phyloP scores from a whole-genome alignment of 1,140 invertebrate genomes.

The Paraescarpia echinospica region DNA sequence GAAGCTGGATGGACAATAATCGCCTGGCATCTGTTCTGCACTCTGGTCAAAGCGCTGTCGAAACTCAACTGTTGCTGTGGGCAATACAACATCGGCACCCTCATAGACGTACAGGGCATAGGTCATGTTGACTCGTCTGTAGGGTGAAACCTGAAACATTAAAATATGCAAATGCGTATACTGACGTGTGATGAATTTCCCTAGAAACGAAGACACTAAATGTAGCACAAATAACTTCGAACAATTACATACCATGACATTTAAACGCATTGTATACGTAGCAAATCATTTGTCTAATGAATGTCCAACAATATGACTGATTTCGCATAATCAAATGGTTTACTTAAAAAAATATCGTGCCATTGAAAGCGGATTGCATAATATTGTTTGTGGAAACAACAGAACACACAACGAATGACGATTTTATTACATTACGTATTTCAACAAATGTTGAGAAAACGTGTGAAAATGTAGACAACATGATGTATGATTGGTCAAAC shows the following conservation, averaged over 20 bases:
- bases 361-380: too few species aligned
- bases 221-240: not conserved
- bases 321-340: not conserved
- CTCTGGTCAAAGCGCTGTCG: slow-evolving; percentile 29
- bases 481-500: not conserved
- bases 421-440: too few species aligned
- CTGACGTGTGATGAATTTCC: not conserved
- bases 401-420: too few species aligned
- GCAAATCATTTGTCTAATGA: not conserved
- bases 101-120: slow-evolving; percentile 41
- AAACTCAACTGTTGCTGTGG: slow-evolving; percentile 40
- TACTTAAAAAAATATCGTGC: too few species aligned
- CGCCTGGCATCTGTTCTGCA: not conserved
- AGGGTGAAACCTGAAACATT: slow-evolving; percentile 34
- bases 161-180: not conserved
- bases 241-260: not conserved
- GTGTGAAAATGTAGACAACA: not conserved
- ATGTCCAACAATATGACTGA: not conserved
- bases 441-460: too few species aligned
- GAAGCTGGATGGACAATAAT: slow-evolving; percentile 30
- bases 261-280: not conserved
- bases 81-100: slow-evolving; percentile 39
- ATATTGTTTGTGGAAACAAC: too few species aligned
- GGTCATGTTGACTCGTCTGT: slow-evolving; percentile 40
- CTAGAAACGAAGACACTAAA: not conserved